Evolutionary conservation across 64 coral and sea anemone species (phyloP).

Genomic region (Stichodactyla mertensii): DNA sequence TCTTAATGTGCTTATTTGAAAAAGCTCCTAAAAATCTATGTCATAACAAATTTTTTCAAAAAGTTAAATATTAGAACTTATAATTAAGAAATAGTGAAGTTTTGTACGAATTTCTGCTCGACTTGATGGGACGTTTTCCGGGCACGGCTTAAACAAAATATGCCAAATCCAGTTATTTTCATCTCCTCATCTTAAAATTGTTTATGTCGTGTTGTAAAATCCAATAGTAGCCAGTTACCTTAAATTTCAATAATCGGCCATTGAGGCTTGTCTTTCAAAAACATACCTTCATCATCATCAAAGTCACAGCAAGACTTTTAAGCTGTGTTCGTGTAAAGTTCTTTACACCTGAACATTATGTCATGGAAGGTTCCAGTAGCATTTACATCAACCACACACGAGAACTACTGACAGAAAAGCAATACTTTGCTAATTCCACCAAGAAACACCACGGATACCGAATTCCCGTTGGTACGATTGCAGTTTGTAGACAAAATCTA

Average conservation of each 20-base stretch:
- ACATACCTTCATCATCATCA: slow-evolving; percentile 8
- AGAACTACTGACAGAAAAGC: not conserved
- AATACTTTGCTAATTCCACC: slow-evolving; percentile 5
- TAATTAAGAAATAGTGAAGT: no score
- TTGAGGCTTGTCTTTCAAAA: not conserved
- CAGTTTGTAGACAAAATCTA: not conserved
- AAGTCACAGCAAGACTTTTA: not conserved
- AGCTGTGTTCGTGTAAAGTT: not conserved
- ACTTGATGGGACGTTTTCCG: no score
- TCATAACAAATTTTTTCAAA: no score
- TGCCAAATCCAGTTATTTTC: no score
- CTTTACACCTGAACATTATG: not conserved
- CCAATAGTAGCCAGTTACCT: not conserved
- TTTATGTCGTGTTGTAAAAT: not conserved
- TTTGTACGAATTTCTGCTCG: no score
- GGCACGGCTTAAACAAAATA: no score
- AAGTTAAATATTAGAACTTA: no score
- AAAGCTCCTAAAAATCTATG: no score
- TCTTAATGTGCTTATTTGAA: no score
- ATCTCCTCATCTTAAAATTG: no score
- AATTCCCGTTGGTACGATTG: not conserved
- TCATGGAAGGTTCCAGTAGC: not conserved
- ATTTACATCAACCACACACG: slow-evolving; percentile 7
- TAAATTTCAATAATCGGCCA: slow-evolving; percentile 7
- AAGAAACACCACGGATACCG: not conserved